A percentile compares a stretch with the other conserved stretches of the same genome.
These are phyloP conservation scores for Polypterus senegalus DNA, from an alignment of 2,113 vertebrate species.

Conservation along the genomic window DNA sequence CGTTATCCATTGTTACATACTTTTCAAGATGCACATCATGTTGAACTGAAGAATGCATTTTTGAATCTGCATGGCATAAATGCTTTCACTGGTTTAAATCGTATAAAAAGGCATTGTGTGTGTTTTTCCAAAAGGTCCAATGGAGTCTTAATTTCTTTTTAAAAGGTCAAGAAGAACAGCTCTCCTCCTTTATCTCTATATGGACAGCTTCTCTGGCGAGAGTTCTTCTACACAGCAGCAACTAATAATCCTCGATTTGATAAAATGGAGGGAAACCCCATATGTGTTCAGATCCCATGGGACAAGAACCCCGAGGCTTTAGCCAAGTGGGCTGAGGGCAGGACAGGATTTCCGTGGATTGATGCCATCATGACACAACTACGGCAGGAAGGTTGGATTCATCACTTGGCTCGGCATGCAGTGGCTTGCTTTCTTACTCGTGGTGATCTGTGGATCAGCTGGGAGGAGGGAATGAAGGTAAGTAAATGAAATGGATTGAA, in stretches of 20 bases:
- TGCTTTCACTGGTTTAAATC: too few species aligned
- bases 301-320: constrained; percentile 84
- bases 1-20: too few species aligned
- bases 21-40: too few species aligned
- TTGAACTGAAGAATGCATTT: too few species aligned
- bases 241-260: constrained; percentile 91
- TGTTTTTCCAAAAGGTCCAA: not conserved
- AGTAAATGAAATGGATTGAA: not conserved
- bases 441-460: constrained; percentile 92
- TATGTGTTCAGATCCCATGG: constrained; percentile 94
- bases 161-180: constrained; percentile 84
- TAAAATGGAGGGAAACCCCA: constrained; percentile 93
- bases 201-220: constrained; percentile 85
- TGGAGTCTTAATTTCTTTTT: not conserved
- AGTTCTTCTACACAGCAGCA: constrained; percentile 90
- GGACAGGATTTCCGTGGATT: constrained; percentile 92
- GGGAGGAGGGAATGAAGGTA: constrained; percentile 97
- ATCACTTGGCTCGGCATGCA: constrained; percentile 90
- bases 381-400: constrained; percentile 93
- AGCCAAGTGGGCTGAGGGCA: constrained; percentile 92
- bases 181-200: constrained; percentile 81
- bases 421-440: constrained; percentile 89
- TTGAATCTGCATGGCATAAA: too few species aligned
- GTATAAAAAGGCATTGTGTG: too few species aligned
- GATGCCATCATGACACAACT: constrained; percentile 97